Evolutionary conservation across 1,140 invertebrate genomes (phyloP), one percentile per base, ranked within the genome.

Genomic region (Pseudoatta argentina): DNA sequence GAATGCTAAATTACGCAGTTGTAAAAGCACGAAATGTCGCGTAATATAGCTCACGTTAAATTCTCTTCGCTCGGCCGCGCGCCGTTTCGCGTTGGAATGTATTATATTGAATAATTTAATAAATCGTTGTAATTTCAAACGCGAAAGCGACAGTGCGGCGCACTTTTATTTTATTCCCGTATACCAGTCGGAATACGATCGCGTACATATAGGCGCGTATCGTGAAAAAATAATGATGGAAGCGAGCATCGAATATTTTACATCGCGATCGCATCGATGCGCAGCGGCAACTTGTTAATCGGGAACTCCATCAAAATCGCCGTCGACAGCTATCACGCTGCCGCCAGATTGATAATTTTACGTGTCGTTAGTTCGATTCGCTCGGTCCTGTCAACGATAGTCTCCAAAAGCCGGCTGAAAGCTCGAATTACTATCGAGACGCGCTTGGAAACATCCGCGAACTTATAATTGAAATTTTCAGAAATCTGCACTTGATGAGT

Each of bases 101-200:
- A 83, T 63, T 83, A 83, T 27, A 63, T 61, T 73, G 69, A 83
- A 83, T 83, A 73, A 83, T 83, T 83, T 61, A 83, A 83, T 83
- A 83, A 83, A 83, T 83, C 69, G 79, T 18, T 61, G 69, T 75
- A 83, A 75, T 83, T 75, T 63, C 30, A 83, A 83, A 81, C 78
- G 21, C 51, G 78, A 81, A 83, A 83, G 69, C 66, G 69, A 83
- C 79, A 83, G 79, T 30, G 55, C 16, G 12, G 55, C 69, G 71
- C 69, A 39, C 18, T 81, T 71, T 81, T 21, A 83, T 83, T 83
- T 83, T 63, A 63, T 75, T 51, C 39, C 34, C 78, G 48, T 14
- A 24, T 1, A 16, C 24, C 34, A 14, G 18, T 34, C 76, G 21
- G 16, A 21, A 76, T 76, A 34, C 8, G n/a, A 4, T 3, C 30